Base-by-base conservation (phyloP, 92 coral and sea anemone species). In the Epizoanthus scotinus region DNA sequence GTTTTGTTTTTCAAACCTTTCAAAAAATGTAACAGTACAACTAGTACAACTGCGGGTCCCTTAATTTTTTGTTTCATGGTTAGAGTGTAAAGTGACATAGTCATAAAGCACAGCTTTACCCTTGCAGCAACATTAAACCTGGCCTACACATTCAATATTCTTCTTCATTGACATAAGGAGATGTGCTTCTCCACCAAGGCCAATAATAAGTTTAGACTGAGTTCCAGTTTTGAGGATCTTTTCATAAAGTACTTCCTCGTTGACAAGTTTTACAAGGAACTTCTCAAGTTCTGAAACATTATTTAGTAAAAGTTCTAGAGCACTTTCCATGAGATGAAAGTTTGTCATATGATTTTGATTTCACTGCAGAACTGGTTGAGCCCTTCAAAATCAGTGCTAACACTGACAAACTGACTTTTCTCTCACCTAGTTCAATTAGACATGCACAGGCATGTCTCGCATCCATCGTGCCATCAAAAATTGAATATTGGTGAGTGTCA, bases 401-500 rank as follows among this genome's bases (percentile, higher is more conserved):
- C 64, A 59, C 22, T 24, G 64, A 27, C 21, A 59, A 17, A 13
- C 27, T 59, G 24, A 59, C 64, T 13, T 21, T 2, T 8, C 22
- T 59, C 29, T 59, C 64, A 59, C 22, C 27, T 8, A 59, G 63
- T 59, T 59, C 64, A 59, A 59, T 59, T 8, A 22, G 24, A 27
- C 64, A 59, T 59, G 63, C 63, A 59, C 28, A 59, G 2, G 63
- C 63, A 59, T 59, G 28, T 28, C 64, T 59, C 10, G 29, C 64
- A 59, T 59, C 64, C 64, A 59, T 59, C 14, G 64, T 59, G 14
- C 64, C 64, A 59, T 59, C 64, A 27, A 22, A 6, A 13, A 21
- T 8, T 21, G 64, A 59, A 59, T 5, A 13, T 12, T 3, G 21
- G 14, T 29, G 5, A 10, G 49, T 10, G 9, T 42, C 49, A 8